Conservation (phyloP, 2,113 vertebrate genomes). For the Laticauda colubrina region DNA sequence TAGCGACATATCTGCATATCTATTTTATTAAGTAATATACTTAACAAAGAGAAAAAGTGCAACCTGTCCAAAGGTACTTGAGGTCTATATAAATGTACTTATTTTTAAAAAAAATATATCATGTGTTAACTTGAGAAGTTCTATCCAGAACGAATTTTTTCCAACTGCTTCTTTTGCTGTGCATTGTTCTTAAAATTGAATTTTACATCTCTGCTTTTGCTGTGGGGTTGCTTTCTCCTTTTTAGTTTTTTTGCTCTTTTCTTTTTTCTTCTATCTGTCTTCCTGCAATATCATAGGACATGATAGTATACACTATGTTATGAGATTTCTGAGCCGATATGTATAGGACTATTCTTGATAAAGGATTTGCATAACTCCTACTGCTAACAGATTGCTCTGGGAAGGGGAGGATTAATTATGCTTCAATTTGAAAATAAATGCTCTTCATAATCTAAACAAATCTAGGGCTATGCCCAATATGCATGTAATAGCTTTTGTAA, state of each 20-base stretch:
- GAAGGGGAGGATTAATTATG: background rate
- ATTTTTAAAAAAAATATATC: background rate
- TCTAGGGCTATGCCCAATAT: background rate
- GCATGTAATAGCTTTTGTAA: background rate
- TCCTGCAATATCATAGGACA: background rate
- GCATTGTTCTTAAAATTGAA: background rate
- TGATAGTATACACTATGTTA: background rate
- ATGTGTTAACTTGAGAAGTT: background rate
- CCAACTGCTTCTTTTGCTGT: background rate
- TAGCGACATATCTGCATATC: no score
- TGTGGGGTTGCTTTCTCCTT: background rate
- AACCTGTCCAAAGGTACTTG: background rate
- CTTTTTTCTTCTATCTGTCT: background rate
- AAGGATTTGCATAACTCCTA: background rate
- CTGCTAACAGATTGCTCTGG: background rate
- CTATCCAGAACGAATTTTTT: background rate
- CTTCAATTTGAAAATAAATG: background rate
- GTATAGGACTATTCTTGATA: background rate
- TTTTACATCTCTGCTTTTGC: background rate
- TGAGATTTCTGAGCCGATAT: background rate
- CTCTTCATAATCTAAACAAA: background rate
- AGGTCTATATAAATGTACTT: background rate
- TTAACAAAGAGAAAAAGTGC: background rate
- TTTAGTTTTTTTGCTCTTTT: background rate
- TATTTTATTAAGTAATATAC: background rate